Conservation (phyloP, 2,113 vertebrate genomes). For the sheep (Ovis aries) region DNA sequence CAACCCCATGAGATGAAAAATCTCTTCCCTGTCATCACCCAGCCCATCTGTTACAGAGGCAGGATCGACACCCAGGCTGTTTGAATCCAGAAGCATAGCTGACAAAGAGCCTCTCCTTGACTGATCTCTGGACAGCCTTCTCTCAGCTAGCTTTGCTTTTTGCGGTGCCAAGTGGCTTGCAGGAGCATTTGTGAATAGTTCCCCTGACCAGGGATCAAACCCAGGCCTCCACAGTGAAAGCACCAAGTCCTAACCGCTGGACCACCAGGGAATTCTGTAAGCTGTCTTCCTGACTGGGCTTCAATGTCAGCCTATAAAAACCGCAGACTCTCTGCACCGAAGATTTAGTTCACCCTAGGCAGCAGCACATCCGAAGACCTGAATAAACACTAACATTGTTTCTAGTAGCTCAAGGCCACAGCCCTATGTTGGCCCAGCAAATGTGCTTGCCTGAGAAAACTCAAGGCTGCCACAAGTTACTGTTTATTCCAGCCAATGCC, state of each 20-base stretch:
- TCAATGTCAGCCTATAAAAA: background rate
- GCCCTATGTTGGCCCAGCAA: background rate
- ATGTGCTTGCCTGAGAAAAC: background rate
- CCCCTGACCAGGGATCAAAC: background rate
- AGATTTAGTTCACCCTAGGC: background rate
- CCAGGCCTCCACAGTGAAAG: background rate
- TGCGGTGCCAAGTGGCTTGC: accelerated
- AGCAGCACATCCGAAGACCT: background rate
- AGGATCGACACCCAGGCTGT: background rate
- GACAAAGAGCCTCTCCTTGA: background rate
- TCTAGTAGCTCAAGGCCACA: background rate
- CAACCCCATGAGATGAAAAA: background rate
- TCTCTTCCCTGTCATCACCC: background rate
- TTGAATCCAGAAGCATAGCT: background rate
- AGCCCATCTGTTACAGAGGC: background rate
- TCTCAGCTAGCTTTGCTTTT: background rate
- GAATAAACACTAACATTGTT: background rate
- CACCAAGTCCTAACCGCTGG: background rate
- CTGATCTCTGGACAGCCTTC: background rate
- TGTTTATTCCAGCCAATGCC: background rate
- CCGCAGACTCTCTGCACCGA: background rate
- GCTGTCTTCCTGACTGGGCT: background rate
- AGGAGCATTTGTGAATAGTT: background rate
- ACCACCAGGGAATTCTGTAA: background rate
- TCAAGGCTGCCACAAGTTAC: background rate